Conservation (phyloP, 2,888 invertebrate species). For the Ophion obscuratus region DNA sequence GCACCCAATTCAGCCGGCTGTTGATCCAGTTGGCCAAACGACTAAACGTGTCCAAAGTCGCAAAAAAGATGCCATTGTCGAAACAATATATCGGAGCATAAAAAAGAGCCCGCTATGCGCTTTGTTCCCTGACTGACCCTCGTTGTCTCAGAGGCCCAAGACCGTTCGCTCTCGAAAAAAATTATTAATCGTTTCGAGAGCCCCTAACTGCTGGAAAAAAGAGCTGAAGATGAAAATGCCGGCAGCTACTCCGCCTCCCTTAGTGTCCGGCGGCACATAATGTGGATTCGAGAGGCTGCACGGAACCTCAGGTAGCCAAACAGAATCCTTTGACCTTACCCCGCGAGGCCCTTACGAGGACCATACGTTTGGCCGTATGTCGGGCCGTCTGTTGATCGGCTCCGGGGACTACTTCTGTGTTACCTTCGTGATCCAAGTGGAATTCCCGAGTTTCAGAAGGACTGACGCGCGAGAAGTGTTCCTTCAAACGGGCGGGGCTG, state of each 20-base stretch:
- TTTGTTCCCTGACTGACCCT: background rate
- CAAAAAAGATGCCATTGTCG: slow-evolving; percentile 7
- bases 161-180: slow-evolving; percentile 40
- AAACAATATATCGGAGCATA: background rate
- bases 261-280: slow-evolving; percentile 29
- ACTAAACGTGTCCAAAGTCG: background rate
- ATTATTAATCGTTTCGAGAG: slow-evolving; percentile 79
- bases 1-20: background rate
- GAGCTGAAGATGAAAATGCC: slow-evolving; percentile 68
- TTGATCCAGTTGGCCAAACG: slow-evolving; percentile 1
- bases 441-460: slow-evolving; percentile 67
- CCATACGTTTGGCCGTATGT: slow-evolving; percentile 51
- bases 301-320: slow-evolving; percentile 80
- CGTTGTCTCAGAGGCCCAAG: slow-evolving; percentile 1
- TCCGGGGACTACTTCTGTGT: slow-evolving; percentile 38
- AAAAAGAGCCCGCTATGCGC: background rate
- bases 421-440: slow-evolving; percentile 12
- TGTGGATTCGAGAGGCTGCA: slow-evolving; percentile 22
- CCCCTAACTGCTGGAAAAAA: slow-evolving; percentile 62
- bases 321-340: slow-evolving; percentile 80
- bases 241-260: slow-evolving; percentile 61
- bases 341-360: slow-evolving; percentile 74
- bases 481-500: slow-evolving; percentile 72
- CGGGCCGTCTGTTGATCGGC: slow-evolving; percentile 51
- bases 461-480: slow-evolving; percentile 54